Evolutionary conservation across 1,140 invertebrate species (phyloP).

Genomic region (Rhynchophorus ferrugineus): DNA sequence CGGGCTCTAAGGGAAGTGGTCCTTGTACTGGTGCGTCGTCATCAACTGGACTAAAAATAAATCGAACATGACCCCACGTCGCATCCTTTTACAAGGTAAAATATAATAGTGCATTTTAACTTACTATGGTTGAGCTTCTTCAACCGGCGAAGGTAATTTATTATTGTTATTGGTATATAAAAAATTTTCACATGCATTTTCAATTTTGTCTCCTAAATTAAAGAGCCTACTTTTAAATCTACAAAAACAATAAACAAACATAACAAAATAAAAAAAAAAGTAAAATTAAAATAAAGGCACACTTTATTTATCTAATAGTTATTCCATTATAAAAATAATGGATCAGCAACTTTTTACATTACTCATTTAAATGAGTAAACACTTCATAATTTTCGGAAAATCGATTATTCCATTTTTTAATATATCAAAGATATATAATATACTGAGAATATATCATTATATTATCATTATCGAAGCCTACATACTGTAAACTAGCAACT

Average conservation of each 20-base stretch:
- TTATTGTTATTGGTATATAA: background rate
- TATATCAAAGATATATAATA: no score
- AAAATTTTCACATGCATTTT: conserved; percentile 11
- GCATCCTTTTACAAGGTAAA: background rate
- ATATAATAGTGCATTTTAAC: background rate
- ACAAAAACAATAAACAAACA: conserved; percentile 10
- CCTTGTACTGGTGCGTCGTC: conserved; percentile 89
- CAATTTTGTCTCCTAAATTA: conserved; percentile 9
- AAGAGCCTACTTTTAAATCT: conserved; percentile 18
- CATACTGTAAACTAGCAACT: no score
- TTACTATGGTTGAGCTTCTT: conserved; percentile 15
- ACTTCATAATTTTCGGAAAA: no score
- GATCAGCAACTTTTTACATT: no score
- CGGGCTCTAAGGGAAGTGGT: conserved; percentile 89
- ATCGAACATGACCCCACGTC: background rate
- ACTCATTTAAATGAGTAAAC: no score
- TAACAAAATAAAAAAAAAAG: conserved; percentile 1
- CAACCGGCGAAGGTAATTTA: conserved; percentile 13
- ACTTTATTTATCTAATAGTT: background rate
- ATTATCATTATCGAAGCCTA: no score
- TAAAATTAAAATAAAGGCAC: background rate
- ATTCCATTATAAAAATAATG: no score
- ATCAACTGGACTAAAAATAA: conserved; percentile 47
- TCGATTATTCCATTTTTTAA: no score
- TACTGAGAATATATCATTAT: no score